A percentile compares a stretch with the other conserved stretches of the same genome.
Conservation (phyloP, 1,140 invertebrate genomes). For the Sipha flava region DNA sequence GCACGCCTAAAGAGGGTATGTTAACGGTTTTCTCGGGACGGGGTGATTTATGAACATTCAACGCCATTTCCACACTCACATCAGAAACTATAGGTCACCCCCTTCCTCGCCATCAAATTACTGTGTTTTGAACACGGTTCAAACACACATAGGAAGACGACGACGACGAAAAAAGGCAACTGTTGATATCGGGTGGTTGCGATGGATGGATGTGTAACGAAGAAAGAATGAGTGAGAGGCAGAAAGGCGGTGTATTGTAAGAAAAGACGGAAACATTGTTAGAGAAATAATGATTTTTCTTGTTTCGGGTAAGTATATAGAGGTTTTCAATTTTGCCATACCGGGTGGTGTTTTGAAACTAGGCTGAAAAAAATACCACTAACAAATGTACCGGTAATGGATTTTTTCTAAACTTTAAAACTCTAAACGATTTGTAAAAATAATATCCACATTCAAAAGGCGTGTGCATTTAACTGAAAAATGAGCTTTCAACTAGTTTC, state of each 20-base stretch:
- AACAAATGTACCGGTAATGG: background rate
- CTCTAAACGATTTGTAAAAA: background rate
- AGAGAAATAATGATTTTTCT: constrained; percentile 21
- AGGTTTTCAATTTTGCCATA: constrained; percentile 12
- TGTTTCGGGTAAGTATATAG: background rate
- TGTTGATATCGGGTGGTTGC: background rate
- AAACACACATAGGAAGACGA: background rate
- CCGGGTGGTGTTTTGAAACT: background rate
- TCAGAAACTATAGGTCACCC: constrained; percentile 15
- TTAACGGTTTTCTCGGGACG: constrained; percentile 5
- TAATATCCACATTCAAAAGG: constrained; percentile 10
- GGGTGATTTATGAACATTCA: constrained; percentile 26
- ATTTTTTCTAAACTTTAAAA: background rate
- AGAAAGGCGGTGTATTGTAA: background rate
- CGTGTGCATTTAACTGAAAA: background rate
- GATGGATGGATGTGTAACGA: background rate
- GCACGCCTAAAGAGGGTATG: background rate
- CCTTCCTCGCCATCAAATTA: background rate
- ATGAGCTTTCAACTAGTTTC: background rate
- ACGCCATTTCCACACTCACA: constrained; percentile 22
- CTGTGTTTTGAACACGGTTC: background rate
- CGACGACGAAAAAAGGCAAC: background rate
- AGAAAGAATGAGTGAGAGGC: background rate
- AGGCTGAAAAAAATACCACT: background rate
- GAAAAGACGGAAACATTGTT: constrained; percentile 12